These are phyloP conservation scores for Agrypnus murinus DNA, from an alignment of 2,888 invertebrate genomes.

Conservation along the genomic window DNA sequence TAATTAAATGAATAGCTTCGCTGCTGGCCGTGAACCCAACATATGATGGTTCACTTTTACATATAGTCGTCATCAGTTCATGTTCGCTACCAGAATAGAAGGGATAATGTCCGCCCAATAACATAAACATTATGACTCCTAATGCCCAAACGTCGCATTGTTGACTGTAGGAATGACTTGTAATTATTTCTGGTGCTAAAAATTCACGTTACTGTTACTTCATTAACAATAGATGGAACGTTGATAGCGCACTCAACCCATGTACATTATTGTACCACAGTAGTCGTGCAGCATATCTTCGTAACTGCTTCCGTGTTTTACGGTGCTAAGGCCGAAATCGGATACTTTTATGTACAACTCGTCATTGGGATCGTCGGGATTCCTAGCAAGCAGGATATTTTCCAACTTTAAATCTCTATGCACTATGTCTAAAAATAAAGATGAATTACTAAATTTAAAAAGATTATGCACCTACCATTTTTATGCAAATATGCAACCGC, in stretches of 20 bases:
- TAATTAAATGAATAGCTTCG: conserved; percentile 70
- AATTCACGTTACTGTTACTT: conserved; percentile 18
- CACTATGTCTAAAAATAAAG: conserved; percentile 68
- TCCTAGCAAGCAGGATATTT: conserved; percentile 72
- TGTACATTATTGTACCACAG: conserved; percentile 75
- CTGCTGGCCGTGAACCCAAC: conserved; percentile 49
- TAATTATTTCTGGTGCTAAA: conserved; percentile 75
- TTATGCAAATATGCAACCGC: conserved; percentile 71
- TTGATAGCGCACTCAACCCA: conserved; percentile 68
- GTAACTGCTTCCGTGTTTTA: conserved; percentile 72
- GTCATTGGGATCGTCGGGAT: conserved; percentile 71
- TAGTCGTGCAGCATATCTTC: conserved; percentile 74
- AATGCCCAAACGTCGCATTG: conserved; percentile 77
- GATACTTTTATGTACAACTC: conserved; percentile 74
- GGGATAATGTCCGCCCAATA: conserved; percentile 69
- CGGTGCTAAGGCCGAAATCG: conserved; percentile 75
- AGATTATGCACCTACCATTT: conserved; percentile 65
- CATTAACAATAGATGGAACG: too few species aligned
- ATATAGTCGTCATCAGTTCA: conserved; percentile 64
- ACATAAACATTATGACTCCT: conserved; percentile 74
- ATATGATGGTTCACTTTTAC: conserved; percentile 63
- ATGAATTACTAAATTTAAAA: conserved; percentile 2
- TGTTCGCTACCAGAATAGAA: conserved; percentile 64
- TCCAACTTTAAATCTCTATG: conserved; percentile 73
- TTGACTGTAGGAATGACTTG: conserved; percentile 73